A percentile compares a stretch with the other conserved stretches of the same genome.
phyloP scores from a whole-genome alignment of 2,888 invertebrate species.

The Harpagoxenus sublaevis region DNA sequence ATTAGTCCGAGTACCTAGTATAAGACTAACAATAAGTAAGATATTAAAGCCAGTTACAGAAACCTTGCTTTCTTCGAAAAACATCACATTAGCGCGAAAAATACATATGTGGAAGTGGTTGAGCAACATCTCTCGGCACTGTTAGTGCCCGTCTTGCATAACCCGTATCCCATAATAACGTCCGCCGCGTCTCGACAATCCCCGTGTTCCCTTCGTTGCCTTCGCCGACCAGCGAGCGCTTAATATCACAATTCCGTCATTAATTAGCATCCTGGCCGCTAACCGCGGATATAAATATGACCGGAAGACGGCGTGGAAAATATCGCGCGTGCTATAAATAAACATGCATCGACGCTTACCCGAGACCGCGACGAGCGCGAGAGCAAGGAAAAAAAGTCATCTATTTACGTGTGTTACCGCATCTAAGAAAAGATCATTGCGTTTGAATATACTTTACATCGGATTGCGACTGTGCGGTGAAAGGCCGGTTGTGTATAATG shows the following conservation, averaged over 20 bases:
- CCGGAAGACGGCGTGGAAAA: constrained; percentile 37
- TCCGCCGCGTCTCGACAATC: constrained; percentile 25
- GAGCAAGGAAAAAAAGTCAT: neutral
- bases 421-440: neutral
- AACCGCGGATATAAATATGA: constrained; percentile 47
- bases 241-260: constrained; percentile 47
- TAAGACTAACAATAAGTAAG: no score
- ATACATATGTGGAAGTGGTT: neutral
- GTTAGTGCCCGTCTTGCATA: constrained; percentile 2
- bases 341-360: constrained; percentile 15
- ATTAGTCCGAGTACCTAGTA: neutral
- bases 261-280: constrained; percentile 40
- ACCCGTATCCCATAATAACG: constrained; percentile 33
- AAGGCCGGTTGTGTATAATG: neutral
- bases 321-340: constrained; percentile 37
- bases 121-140: constrained; percentile 11
- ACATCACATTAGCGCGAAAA: constrained; percentile 24
- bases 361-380: constrained; percentile 24
- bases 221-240: neutral
- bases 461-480: neutral
- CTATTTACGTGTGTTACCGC: neutral
- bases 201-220: neutral
- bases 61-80: neutral
- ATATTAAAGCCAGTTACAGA: neutral
- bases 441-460: neutral